Evolutionary conservation across 2,888 invertebrate species (phyloP), one percentile per base, ranked within the genome.

Genomic region (Melanargia galathea): DNA sequence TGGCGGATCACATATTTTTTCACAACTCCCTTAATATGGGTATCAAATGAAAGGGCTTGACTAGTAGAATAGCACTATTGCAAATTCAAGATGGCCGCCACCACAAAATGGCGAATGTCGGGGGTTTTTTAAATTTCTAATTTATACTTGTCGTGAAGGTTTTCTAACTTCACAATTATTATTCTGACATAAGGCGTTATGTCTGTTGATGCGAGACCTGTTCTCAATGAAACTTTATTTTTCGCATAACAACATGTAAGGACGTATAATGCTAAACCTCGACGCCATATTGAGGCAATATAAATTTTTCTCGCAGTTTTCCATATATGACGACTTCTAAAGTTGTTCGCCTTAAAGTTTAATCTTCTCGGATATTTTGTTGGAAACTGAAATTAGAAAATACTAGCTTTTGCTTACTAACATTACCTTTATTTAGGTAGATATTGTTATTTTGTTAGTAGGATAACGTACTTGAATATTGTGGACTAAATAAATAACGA

Each of bases 291-390:
- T 43, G 49, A 16, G 33, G 54, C 62, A 49, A 59, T 65, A 65
- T 58, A 58, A 40, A 35, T 30, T 58, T 62, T 58, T 48, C 52
- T 43, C 48, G 30, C 57, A 64, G 33, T 64, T 57, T 64, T 64
- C 38, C 38, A 56, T 62, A 62, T 48, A 54, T 40, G 55, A 49
- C 43, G 35, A 64, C 48, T 62, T 64, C 46, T 30, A 48, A 64
- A 64, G 35, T 60, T 46, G 52, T 45, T 54, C 24, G 38, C n/a
- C 13, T 33, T 33, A 52, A 2, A 22, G 22, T 13, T 51, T 20
- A 22, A 54, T 38, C 38, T 54, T 35, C 54, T 49, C 26, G 49
- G 26, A 26, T 48, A 24, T 48, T 48, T n/a, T 6, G 13, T 48
- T 48, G 22, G n/a, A 22, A 8, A 49, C 49, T 49, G 16, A 26